Conservation (phyloP, 1,140 invertebrate genomes). For the Drosophila guanche region DNA sequence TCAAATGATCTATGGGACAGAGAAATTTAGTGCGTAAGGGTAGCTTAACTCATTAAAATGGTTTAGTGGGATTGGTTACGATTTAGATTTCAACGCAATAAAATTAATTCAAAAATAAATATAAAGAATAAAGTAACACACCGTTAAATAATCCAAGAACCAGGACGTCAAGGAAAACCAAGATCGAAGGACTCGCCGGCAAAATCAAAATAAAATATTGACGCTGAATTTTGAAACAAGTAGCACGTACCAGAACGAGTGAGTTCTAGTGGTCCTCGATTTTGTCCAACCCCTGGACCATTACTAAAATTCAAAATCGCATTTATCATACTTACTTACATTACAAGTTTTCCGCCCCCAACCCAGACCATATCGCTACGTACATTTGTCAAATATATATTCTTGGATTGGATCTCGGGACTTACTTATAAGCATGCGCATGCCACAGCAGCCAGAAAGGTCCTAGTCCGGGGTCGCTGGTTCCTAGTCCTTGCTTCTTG, state of each 20-base stretch:
- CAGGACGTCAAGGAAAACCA: conserved; percentile 35
- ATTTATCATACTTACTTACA: conserved; percentile 82
- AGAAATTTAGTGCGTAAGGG: conserved; percentile 45
- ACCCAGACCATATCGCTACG: conserved; percentile 11
- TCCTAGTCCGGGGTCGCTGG: background rate
- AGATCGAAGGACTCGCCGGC: conserved; percentile 43
- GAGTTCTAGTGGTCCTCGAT: conserved; percentile 7
- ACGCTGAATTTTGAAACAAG: conserved; percentile 83
- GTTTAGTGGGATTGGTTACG: conserved; percentile 32
- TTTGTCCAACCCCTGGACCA: background rate
- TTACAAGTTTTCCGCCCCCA: conserved; percentile 46
- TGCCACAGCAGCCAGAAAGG: conserved; percentile 46
- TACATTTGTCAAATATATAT: conserved; percentile 83
- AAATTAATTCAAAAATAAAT: conserved; percentile 83
- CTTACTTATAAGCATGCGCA: conserved; percentile 82
- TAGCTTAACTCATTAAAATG: conserved; percentile 49
- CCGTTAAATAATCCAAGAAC: conserved; percentile 83
- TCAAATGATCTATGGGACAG: conserved; percentile 32
- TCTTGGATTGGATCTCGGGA: conserved; percentile 79
- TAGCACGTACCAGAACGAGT: conserved; percentile 53
- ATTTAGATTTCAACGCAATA: conserved; percentile 55
- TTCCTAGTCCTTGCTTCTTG: background rate
- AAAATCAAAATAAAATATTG: conserved; percentile 79
- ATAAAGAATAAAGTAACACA: conserved; percentile 83
- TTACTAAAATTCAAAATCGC: conserved; percentile 77